Evolutionary conservation across 2,797 vertebrate genomes (phyloP), one percentile per base, ranked within the genome.

Genomic region (Scolopax rusticola): DNA sequence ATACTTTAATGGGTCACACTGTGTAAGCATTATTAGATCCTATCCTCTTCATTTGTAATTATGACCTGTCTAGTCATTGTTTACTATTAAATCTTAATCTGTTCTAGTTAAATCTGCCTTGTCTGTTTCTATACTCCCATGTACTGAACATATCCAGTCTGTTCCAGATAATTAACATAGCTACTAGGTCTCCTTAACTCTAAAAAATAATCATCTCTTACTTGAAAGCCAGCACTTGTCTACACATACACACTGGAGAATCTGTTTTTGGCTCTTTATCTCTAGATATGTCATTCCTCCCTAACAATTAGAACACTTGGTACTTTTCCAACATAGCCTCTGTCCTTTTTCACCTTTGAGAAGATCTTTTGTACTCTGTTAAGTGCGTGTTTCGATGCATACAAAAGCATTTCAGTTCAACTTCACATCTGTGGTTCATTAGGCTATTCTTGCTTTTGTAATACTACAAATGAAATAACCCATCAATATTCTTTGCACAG

Each of bases 331-430:
- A 30, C 8, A 8, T 8, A 74, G 33, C 24, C 8, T 82, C 45
- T 84, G 43, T 50, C 85, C 27, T 50, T 88, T 89, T 61, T 80
- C 75, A 85, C 79, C 30, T 89, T 28, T 60, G n/a, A 87, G 47
- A 85, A 70, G 15, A 77, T 76, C 41, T 73, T 90, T 51, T 67
- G 43, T 63, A 12, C 36, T 69, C 57, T 77, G 28, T 54, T 78
- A 63, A 6, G 2, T 19, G 15, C 32, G 11, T 45, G n/a, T 85
- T 89, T 90, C 59, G 59, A 51, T n/a, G 19, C 51, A 67, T 36
- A 50, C 85, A 89, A 84, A 89, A 89, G 27, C n/a, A 83, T 67
- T 95, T 83, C 24, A 70, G 60, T 94, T 94, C 47, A 87, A 7
- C 51, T 57, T 87, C 30, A 77, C 33, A 68, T 70, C 60, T 67